phyloP scores from a whole-genome alignment of 2,113 vertebrate species.

The Prunella fulvescens region DNA sequence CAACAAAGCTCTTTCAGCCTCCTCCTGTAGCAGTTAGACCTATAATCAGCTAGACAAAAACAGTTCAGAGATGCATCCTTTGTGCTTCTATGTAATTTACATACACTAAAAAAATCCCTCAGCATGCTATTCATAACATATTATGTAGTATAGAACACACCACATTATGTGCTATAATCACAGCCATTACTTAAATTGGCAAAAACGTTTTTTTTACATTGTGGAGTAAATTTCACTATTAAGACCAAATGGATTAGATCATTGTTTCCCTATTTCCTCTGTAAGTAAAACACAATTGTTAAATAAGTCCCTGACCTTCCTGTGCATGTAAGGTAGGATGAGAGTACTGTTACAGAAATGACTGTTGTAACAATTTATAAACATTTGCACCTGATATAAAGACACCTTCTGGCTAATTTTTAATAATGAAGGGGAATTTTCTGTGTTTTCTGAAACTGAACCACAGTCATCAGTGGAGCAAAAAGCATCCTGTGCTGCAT shows the following conservation, averaged over 20 bases:
- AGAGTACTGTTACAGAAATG: background rate
- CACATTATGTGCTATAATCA: background rate
- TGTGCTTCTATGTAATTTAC: conserved; percentile 21
- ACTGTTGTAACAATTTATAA: background rate
- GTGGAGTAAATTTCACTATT: conserved; percentile 45
- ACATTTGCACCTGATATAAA: background rate
- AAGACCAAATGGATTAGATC: conserved; percentile 30
- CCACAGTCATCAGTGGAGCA: background rate
- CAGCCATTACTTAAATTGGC: conserved; percentile 44
- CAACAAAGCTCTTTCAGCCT: conserved; percentile 42
- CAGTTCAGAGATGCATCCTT: conserved; percentile 56
- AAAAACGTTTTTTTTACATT: background rate
- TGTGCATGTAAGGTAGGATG: background rate
- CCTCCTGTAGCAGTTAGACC: conserved; percentile 26
- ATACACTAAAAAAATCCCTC: conserved; percentile 43
- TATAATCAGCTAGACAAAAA: conserved; percentile 40
- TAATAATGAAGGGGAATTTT: background rate
- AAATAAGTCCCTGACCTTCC: conserved; percentile 35
- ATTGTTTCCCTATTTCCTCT: conserved; percentile 31
- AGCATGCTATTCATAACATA: conserved; percentile 9
- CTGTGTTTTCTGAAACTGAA: background rate
- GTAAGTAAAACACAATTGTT: conserved; percentile 25
- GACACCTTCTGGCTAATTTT: background rate
- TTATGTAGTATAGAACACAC: background rate
- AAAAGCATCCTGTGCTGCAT: conserved; percentile 11